Base-by-base conservation (phyloP, 2,888 invertebrate species). In the Lampropteryx suffumata region DNA sequence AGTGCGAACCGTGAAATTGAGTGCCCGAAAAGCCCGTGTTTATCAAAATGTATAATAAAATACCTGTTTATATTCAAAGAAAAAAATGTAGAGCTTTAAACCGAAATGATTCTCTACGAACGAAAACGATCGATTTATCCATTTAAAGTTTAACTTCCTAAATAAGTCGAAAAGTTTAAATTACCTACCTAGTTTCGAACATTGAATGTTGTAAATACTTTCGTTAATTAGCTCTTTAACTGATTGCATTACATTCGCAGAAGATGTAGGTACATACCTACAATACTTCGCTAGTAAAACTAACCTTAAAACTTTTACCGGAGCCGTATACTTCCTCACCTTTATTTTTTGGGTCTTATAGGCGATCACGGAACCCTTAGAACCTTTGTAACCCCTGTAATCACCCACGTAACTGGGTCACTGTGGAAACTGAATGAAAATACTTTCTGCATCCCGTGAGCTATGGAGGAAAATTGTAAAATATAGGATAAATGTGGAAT, bases 111-210 rank as follows among this genome's bases (percentile, higher is more conserved):
- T 39, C 52, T 47, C 26, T 33, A 41, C 37, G 26, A 26, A 21
- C 35, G 8, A 11, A 24, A 43, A 28, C 45, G 21, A 50, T 37
- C 21, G 50, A 17, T n/a, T n/a, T n/a, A 42, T 53, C 26, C 26
- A 33, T 33, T 43, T 33, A 33, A 50, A 49, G 45, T 53, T 17
- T 24, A 53, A 57, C 48, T 42, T 48, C 50, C 46, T 49, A 29
- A 54, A 36, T 50, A 35, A 50, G 17, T 3, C 17, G 2, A 17
- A 17, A 17, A 17, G 17, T 17, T 17, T 17, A 17, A 17, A 17
- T 17, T 17, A 17, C 17, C 17, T 17, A 17, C 57, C 53, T 54
- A 54, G 57, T 57, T 57, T 41, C 29, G 30, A 46, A 51, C 24
- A 30, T 29, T 52, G 29, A 47, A 33, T 30, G 35, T 43, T 48